Base-by-base conservation (phyloP, 2,113 vertebrate species). In the Hydrochoerus hydrochaeris region DNA sequence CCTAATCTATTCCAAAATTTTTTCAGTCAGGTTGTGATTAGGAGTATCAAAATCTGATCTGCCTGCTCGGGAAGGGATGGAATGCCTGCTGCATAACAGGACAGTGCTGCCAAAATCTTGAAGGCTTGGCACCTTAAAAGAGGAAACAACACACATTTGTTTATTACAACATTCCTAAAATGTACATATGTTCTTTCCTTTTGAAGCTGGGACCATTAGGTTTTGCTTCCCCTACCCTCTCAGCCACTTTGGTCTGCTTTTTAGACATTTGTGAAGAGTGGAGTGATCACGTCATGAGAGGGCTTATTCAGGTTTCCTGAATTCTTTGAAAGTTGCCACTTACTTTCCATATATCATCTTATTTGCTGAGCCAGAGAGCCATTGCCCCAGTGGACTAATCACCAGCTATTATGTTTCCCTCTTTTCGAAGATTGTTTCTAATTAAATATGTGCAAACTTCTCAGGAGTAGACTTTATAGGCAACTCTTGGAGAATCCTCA, bases 91-190 rank as follows among this genome's bases (percentile, higher is more conserved):
- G 60, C 54, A 81, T 52, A 46, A 81, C 54, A 96, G 71, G 60
- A 62, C 57, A 65, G 60, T 83, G 87, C 86, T 97, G 97, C 93
- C 97, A 96, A 97, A 92, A 81, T 84, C 84, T 80, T 52, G 57
- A 88, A 85, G 73, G 0, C 84, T 94, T 97, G 96, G 91, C 92
- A 90, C 58, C 71, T 94, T 89, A 63, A 67, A 71, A 88, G 95
- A 84, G 54, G 92, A 96, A 94, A 91, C 62, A 67, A 88, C 24
- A 30, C 88, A 77, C 91, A 89, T 95, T 94, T 97, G 95, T 97
- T 94, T 94, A 96, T 41, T 67, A 54, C 62, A 88, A 73, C 41
- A 24, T 62, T 91, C 65, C 90, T 94, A 82, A 93, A 95, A 90
- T 6, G 75, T 90, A 60, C 87, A 71, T 85, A 94, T 88, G 92